These are phyloP conservation scores for Promerops cafer DNA, from an alignment of 2,113 vertebrate species.

Conservation along the genomic window DNA sequence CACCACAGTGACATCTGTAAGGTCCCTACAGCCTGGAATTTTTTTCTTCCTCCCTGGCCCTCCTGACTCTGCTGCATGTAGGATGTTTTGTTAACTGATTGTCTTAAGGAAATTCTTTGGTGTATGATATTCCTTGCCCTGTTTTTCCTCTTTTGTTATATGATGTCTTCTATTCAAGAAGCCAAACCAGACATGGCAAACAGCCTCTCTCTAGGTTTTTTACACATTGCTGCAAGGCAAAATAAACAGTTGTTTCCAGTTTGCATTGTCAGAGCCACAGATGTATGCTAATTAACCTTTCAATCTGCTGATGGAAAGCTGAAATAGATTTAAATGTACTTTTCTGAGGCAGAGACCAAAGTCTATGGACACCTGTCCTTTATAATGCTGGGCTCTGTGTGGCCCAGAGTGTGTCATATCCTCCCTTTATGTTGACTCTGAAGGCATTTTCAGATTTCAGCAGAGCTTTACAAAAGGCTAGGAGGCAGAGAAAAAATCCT, in stretches of 20 bases:
- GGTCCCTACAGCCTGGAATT: background rate
- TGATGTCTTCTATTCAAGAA: slow-evolving; percentile 7
- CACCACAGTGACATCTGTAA: background rate
- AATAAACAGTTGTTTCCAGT: slow-evolving; percentile 53
- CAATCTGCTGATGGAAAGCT: background rate
- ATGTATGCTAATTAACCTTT: slow-evolving; percentile 34
- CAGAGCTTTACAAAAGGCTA: background rate
- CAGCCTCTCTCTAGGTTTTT: slow-evolving; percentile 34
- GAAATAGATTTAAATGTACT: slow-evolving; percentile 7
- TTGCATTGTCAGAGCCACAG: slow-evolving; percentile 9
- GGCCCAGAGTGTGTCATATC: background rate
- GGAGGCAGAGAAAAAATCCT: background rate
- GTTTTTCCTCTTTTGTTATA: background rate
- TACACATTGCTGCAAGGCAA: slow-evolving; percentile 34
- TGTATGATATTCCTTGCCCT: background rate
- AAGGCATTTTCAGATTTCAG: slow-evolving; percentile 17
- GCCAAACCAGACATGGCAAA: slow-evolving; percentile 37
- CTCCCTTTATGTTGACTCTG: background rate
- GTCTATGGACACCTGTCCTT: background rate
- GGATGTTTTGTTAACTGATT: background rate
- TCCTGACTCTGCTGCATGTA: background rate
- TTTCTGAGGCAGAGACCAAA: background rate
- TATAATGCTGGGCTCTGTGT: background rate
- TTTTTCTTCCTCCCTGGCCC: background rate
- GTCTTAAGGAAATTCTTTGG: background rate